phyloP scores from a whole-genome alignment of 2,797 vertebrate species.

The Amblyopsis hoosieri region DNA sequence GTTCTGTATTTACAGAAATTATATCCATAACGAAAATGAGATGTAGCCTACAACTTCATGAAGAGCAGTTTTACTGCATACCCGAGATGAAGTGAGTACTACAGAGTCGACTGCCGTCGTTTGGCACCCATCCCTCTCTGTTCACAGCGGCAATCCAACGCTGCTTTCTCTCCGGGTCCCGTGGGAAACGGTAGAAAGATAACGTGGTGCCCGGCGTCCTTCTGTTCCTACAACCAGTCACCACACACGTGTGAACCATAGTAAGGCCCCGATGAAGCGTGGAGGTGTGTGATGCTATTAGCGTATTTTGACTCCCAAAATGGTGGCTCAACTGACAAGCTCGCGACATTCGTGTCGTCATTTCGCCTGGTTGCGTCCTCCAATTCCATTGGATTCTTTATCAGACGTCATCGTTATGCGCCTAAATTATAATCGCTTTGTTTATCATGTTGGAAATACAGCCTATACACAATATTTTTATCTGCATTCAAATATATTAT shows the following conservation, averaged over 20 bases:
- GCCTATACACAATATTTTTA: too few relatives aligned
- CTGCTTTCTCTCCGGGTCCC: constrained; percentile 78
- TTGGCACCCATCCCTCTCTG: constrained; percentile 77
- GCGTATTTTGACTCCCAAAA: constrained; percentile 81
- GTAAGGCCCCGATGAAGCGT: constrained; percentile 52
- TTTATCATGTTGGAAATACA: too few relatives aligned
- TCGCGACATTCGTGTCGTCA: constrained; percentile 32
- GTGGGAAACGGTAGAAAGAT: constrained; percentile 79
- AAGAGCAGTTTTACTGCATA: constrained; percentile 31
- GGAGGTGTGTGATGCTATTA: constrained; percentile 35
- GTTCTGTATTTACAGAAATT: background rate
- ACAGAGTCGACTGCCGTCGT: constrained; percentile 79
- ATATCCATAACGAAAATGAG: background rate
- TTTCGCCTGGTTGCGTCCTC: constrained; percentile 5
- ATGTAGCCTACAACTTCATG: background rate
- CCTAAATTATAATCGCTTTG: background rate
- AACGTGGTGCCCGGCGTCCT: constrained; percentile 74
- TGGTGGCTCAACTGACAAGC: constrained; percentile 54
- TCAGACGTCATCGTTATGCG: constrained; percentile 38
- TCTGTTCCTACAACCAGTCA: constrained; percentile 78
- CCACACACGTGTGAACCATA: constrained; percentile 83
- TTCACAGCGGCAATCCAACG: constrained; percentile 80
- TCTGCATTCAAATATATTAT: too few relatives aligned
- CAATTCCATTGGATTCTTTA: constrained; percentile 32
- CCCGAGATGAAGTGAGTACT: constrained; percentile 81